Evolutionary conservation across 1,140 invertebrate species (phyloP).

Genomic region (Heliothis subflexa): DNA sequence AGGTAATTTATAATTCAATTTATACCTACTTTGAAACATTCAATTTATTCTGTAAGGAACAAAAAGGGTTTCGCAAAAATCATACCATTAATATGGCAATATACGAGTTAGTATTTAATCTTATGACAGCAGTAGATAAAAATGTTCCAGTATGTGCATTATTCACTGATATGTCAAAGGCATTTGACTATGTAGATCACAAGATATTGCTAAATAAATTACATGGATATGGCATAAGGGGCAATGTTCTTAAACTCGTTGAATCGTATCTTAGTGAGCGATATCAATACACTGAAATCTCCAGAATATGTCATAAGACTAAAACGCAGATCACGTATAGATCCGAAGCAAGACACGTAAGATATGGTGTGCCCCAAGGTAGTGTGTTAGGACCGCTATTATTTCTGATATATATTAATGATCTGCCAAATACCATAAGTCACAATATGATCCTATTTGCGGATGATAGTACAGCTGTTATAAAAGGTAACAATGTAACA

Average conservation of each 20-base stretch:
- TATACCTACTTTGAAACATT: neutral
- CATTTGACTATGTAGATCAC: neutral
- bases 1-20: neutral
- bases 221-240: neutral
- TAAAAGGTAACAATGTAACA: neutral
- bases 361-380: too few relatives aligned
- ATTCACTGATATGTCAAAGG: too few relatives aligned
- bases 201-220: neutral
- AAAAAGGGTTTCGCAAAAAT: neutral
- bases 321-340: too few relatives aligned
- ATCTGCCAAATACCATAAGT: too few relatives aligned
- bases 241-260: too few relatives aligned
- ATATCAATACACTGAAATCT: too few relatives aligned
- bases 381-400: too few relatives aligned
- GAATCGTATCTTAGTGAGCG: too few relatives aligned
- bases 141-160: neutral
- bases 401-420: too few relatives aligned
- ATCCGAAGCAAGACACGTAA: too few relatives aligned
- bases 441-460: neutral
- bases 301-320: too few relatives aligned
- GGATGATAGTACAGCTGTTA: neutral
- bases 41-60: neutral
- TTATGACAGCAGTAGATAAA: neutral
- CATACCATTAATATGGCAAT: too few relatives aligned
- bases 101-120: neutral